phyloP scores from a whole-genome alignment of 1,140 invertebrate genomes.

The Pseudomyrmex gracilis region DNA sequence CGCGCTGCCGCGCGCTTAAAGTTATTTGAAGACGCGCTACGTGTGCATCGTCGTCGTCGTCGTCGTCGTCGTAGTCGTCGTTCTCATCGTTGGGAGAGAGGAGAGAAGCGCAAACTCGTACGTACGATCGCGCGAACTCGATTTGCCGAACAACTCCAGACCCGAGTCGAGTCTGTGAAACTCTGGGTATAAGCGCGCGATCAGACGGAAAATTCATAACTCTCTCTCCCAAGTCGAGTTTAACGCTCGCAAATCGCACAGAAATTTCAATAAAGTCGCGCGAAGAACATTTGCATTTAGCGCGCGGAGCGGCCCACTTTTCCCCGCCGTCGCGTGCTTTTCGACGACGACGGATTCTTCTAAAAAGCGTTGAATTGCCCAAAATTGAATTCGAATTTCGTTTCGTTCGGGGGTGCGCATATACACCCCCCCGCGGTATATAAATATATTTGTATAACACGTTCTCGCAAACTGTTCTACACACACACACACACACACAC shows the following conservation, averaged over 20 bases:
- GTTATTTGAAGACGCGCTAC: constrained; percentile 18
- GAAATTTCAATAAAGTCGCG: not conserved
- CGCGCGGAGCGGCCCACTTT: not conserved
- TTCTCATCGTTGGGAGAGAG: no score
- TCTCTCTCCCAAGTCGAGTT: not conserved
- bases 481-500: no score
- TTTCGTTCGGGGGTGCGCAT: not conserved
- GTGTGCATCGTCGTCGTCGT: not conserved
- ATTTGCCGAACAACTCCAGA: constrained; percentile 3
- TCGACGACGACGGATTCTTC: not conserved
- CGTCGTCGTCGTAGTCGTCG: not conserved
- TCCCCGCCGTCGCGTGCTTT: not conserved
- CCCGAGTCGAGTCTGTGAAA: not conserved
- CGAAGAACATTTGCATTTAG: not conserved
- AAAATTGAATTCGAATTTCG: not conserved
- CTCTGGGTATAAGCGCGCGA: not conserved
- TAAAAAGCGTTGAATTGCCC: not conserved
- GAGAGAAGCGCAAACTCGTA: not conserved
- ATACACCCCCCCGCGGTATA: not conserved
- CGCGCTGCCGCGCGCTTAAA: not conserved
- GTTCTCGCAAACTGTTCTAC: not conserved
- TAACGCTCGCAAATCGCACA: not conserved
- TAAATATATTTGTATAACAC: not conserved
- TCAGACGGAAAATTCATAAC: constrained; percentile 16
- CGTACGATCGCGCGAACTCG: constrained; percentile 5